These are phyloP conservation scores for Melanotaenia duboulayi DNA, from an alignment of 2,113 vertebrate species.

Conservation along the genomic window DNA sequence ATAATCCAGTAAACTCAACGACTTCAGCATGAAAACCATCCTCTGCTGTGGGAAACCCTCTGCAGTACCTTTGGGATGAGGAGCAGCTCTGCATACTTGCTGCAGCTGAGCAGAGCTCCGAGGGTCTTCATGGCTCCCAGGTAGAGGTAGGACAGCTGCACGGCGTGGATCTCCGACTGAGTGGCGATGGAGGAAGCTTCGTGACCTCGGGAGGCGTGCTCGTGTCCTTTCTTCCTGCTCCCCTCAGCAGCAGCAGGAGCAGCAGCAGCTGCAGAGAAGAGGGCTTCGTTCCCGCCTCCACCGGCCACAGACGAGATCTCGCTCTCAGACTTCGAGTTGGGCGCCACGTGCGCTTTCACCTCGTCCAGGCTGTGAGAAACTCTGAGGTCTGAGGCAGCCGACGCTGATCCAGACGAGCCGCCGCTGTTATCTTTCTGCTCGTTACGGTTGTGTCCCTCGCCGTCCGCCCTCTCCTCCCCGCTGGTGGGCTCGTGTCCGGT, in stretches of 20 bases:
- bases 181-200: conserved; percentile 79
- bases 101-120: conserved; percentile 94
- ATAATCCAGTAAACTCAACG: too few relatives aligned
- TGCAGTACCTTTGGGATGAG: conserved; percentile 88
- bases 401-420: neutral
- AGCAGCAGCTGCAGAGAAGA: conserved; percentile 49
- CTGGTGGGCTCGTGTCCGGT: conserved; percentile 78
- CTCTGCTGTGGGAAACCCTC: too few relatives aligned
- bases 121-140: conserved; percentile 97
- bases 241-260: conserved; percentile 82
- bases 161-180: conserved; percentile 92
- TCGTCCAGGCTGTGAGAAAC: conserved; percentile 88
- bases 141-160: conserved; percentile 96
- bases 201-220: conserved; percentile 83
- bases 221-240: conserved; percentile 87
- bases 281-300: conserved; percentile 77
- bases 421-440: conserved; percentile 58
- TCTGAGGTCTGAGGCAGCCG: conserved; percentile 75
- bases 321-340: conserved; percentile 86
- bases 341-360: conserved; percentile 81
- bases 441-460: conserved; percentile 35
- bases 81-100: conserved; percentile 95
- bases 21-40: too few relatives aligned
- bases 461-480: conserved; percentile 75
- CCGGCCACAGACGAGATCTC: conserved; percentile 82